Percentiles rank a stretch among this genome's conserved stretches.
These are phyloP conservation scores for Sylvilagus floridanus DNA, from an alignment of 2,797 vertebrate genomes.

Conservation along the genomic window DNA sequence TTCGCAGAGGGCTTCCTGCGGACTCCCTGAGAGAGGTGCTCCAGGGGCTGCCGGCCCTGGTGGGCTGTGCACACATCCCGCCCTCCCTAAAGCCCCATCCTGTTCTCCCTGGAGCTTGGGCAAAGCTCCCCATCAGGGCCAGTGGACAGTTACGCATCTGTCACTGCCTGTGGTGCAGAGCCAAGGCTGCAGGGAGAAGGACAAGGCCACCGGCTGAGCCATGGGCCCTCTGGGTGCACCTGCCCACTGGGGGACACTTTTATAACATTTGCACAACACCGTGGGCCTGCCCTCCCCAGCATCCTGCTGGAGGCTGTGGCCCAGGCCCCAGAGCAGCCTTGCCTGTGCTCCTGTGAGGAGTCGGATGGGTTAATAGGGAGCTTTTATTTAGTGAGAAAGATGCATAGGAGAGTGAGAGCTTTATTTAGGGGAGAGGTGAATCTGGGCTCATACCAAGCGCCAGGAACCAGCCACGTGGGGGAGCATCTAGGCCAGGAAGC, in stretches of 20 bases:
- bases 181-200: too few species aligned
- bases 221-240: neutral
- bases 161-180: neutral
- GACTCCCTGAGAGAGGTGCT: neutral
- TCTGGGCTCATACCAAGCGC: too few species aligned
- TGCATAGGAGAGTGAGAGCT: too few species aligned
- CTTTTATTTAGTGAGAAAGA: too few species aligned
- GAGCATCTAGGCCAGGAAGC: too few species aligned
- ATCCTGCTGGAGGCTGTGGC: neutral
- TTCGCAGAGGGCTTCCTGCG: neutral
- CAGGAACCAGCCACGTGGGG: too few species aligned
- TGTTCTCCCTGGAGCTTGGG: too few species aligned
- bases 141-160: rapidly evolving
- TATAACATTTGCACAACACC: neutral
- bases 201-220: rapidly evolving
- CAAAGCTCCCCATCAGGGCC: neutral
- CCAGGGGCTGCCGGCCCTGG: neutral
- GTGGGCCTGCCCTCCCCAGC: neutral
- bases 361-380: too few species aligned
- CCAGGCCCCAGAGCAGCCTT: too few species aligned
- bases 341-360: neutral
- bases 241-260: neutral
- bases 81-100: neutral
- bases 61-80: rapidly evolving
- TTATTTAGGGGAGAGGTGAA: too few species aligned